These are phyloP conservation scores for Oryzias dopingdopingensis DNA, from an alignment of 2,797 vertebrate genomes.

Conservation along the genomic window DNA sequence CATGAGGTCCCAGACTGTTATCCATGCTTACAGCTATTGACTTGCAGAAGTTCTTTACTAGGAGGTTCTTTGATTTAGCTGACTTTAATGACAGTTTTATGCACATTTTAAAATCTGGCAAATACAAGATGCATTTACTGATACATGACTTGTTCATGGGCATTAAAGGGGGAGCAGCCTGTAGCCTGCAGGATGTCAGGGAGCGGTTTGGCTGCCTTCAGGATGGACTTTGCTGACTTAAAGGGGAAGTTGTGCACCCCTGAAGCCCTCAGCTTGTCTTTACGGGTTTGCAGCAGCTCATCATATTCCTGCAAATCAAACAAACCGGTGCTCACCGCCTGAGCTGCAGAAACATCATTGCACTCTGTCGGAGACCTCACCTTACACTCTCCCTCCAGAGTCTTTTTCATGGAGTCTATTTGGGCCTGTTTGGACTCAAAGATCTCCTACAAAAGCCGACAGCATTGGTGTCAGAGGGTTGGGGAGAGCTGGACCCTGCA, in stretches of 20 bases:
- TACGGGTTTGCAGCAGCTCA: constrained; percentile 14
- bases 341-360: not conserved
- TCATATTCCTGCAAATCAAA: constrained; percentile 38
- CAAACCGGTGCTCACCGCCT: rapidly evolving
- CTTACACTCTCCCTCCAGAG: constrained; percentile 12
- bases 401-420: not conserved
- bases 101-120: no score
- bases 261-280: constrained; percentile 8
- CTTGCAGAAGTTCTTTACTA: no score
- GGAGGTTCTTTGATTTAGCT: no score
- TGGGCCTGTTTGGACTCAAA: constrained; percentile 7
- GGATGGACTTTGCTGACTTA: constrained; percentile 16
- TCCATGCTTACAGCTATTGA: no score
- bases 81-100: no score
- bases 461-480: not conserved
- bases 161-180: no score
- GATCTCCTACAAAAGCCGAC: constrained; percentile 23
- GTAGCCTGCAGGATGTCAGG: not conserved
- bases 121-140: no score
- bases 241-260: constrained; percentile 13
- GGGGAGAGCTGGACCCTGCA: not conserved
- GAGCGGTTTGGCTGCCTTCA: not conserved
- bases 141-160: no score
- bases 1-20: no score
- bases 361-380: constrained; percentile 10